Base-by-base conservation (phyloP, 2,113 vertebrate genomes). In the Poeciliopsis occidentalis region DNA sequence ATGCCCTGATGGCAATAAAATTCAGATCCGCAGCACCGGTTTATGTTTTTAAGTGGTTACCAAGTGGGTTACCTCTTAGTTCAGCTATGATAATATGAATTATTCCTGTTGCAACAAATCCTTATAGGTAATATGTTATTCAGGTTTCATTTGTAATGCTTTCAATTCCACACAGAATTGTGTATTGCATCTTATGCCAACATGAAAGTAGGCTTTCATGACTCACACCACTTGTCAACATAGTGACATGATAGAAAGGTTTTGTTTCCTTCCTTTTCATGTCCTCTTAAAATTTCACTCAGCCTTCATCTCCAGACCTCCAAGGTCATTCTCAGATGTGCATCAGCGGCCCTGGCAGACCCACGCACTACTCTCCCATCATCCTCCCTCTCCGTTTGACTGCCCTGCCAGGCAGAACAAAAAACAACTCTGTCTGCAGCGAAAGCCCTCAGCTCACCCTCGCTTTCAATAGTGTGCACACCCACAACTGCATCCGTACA, bases 281-380 rank as follows among this genome's bases (percentile, higher is more conserved):
- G 85, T 85, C 86, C 83, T 85, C 71, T 83, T 77, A 80, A 88
- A 80, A 78, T 81, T 88, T 91, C 47, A 37, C 76, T 90, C 84
- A 82, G 85, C 79, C 78, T 86, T 89, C 89, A 87, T 88, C 78
- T 64, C 79, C 80, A 69, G 85, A 87, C 79, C 80, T 91, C 63
- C 82, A 85, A 87, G 89, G 90, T 93, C 91, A 93, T 85, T 85
- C 85, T 92, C 85, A 92, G 90, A 91, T 92, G 89, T 92, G 88
- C 86, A 77, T 86, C 78, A 82, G 83, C 66, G 73, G 85, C 73
- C 84, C 30, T 83, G 83, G 83, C 85, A 89, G 83, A 89, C 82
- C 87, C 78, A 79, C 26, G 37, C 81, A 4, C 76, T 76, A 66
- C 86, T 85, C 79, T 83, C 71, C 81, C 80, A 86, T 91, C 91